phyloP scores from a whole-genome alignment of 2,797 vertebrate species.

The Pteropus rufus region DNA sequence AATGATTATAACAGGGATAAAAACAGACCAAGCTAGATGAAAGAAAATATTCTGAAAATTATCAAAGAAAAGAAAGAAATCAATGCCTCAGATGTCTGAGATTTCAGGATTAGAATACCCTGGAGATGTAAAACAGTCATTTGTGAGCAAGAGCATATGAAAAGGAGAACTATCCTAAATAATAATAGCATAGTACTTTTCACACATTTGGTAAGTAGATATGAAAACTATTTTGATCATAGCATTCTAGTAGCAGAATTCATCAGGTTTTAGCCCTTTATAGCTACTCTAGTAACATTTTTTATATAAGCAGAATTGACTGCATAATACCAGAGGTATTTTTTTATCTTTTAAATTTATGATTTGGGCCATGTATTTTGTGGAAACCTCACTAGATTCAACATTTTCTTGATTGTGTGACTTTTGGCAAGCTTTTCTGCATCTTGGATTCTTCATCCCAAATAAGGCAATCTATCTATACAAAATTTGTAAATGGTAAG shows the following conservation, averaged over 20 bases:
- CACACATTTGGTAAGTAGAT: conserved; percentile 7
- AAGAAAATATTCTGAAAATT: conserved; percentile 48
- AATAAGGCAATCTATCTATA: background rate
- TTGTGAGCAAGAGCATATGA: background rate
- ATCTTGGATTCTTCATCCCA: background rate
- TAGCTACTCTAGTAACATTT: background rate
- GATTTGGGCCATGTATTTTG: background rate
- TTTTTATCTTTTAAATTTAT: background rate
- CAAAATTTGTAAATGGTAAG: background rate
- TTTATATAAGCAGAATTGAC: background rate
- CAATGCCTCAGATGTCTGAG: conserved; percentile 50
- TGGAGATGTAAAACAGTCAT: background rate
- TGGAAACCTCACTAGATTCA: background rate
- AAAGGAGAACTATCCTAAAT: background rate
- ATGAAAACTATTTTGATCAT: conserved; percentile 49
- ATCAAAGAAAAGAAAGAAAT: conserved; percentile 41
- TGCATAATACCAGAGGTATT: background rate
- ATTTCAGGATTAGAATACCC: conserved; percentile 8
- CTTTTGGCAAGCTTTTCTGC: background rate
- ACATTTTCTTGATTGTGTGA: background rate
- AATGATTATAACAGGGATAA: conserved; percentile 36
- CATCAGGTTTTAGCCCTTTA: background rate
- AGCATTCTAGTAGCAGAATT: background rate
- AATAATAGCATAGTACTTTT: conserved; percentile 13
- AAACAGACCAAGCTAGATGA: background rate